A percentile compares a stretch with the other conserved stretches of the same genome.
Conservation (phyloP, 2,113 vertebrate species). For the Dromas ardeola region DNA sequence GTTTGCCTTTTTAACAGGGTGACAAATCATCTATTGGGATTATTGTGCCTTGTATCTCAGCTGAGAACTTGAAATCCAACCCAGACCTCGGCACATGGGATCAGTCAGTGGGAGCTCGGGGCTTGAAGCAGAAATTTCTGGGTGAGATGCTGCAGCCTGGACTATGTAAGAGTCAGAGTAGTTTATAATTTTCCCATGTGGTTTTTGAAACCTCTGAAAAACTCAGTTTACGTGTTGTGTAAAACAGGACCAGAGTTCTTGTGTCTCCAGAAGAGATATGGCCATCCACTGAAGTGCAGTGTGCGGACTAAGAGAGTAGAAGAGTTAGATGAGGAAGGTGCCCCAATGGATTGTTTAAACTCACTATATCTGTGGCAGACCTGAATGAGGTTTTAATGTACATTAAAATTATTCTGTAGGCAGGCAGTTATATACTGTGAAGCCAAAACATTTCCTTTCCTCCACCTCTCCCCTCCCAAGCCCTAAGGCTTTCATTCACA, state of each 20-base stretch:
- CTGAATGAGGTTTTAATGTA: slow-evolving; percentile 28
- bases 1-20: background rate
- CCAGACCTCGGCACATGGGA: background rate
- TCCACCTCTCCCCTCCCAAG: background rate
- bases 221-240: background rate
- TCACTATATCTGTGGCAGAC: background rate
- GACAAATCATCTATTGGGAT: background rate
- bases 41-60: background rate
- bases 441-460: slow-evolving; percentile 51
- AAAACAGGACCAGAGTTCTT: background rate
- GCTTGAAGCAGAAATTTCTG: background rate
- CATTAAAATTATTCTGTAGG: slow-evolving; percentile 7
- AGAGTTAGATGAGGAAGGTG: background rate
- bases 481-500: slow-evolving; percentile 42
- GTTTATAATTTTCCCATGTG: background rate
- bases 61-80: background rate
- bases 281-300: background rate
- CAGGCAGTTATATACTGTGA: slow-evolving; percentile 16
- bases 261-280: background rate
- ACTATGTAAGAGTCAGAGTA: background rate
- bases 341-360: background rate
- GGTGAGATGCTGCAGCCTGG: background rate
- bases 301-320: background rate
- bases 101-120: background rate
- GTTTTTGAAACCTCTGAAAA: background rate